phyloP scores from a whole-genome alignment of 2,888 invertebrate genomes.

The Dioctria rufipes region DNA sequence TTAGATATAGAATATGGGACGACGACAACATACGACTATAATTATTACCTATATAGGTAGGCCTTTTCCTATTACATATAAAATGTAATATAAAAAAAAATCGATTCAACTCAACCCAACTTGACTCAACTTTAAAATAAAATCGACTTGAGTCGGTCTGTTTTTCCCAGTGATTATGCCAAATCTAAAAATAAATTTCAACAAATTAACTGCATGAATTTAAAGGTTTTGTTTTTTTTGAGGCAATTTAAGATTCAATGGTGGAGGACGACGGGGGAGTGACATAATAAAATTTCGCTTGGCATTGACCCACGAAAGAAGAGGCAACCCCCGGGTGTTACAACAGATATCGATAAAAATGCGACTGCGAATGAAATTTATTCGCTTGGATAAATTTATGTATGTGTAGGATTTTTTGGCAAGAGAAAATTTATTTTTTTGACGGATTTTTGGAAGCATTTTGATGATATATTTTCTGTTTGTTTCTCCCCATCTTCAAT shows the following conservation, averaged over 20 bases:
- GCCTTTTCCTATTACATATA: not conserved
- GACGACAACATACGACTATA: not conserved
- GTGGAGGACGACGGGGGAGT: not conserved
- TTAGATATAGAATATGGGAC: not conserved
- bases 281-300: slow-evolving; percentile 36
- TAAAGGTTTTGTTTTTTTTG: not conserved
- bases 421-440: not conserved
- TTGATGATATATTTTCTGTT: not conserved
- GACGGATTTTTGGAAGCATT: not conserved
- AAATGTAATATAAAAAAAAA: not conserved
- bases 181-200: slow-evolving; percentile 37
- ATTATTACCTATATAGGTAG: not conserved
- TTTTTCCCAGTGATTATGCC: slow-evolving; percentile 33
- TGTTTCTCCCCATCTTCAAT: not conserved
- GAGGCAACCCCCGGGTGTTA: slow-evolving; percentile 1
- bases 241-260: no score
- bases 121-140: not conserved
- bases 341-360: slow-evolving; percentile 40
- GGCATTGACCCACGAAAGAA: slow-evolving; percentile 39
- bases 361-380: slow-evolving; percentile 25
- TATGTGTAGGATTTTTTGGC: not conserved
- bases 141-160: slow-evolving; percentile 29
- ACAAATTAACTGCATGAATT: slow-evolving; percentile 27
- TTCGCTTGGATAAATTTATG: slow-evolving; percentile 43
- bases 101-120: not conserved